Evolutionary conservation across 2,113 vertebrate genomes (phyloP).

Genomic region (Myocastor coypus): DNA sequence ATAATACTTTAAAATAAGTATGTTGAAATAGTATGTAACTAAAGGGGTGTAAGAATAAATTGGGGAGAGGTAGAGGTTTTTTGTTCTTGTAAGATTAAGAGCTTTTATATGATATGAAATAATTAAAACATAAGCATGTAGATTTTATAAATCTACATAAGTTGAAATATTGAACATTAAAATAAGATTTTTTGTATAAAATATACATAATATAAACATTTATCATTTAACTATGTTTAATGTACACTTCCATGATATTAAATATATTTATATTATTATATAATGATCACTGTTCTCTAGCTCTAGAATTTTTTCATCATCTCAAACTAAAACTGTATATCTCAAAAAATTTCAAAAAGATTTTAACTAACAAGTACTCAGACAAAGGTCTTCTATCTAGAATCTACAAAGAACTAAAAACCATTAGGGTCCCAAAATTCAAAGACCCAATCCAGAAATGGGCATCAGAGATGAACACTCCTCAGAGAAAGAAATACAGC

Average conservation of each 20-base stretch:
- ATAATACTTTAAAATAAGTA: conserved; percentile 19
- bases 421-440: no score
- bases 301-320: not conserved
- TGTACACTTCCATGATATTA: not conserved
- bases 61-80: not conserved
- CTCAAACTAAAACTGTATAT: conserved; percentile 4
- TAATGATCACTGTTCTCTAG: not conserved
- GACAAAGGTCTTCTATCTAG: no score
- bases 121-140: not conserved
- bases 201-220: not conserved
- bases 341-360: no score
- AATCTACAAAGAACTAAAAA: no score
- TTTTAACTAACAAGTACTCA: no score
- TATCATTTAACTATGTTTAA: not conserved
- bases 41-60: not conserved
- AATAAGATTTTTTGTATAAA: conserved; percentile 17
- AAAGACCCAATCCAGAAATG: no score
- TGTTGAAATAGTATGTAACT: not conserved
- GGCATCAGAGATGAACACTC: no score
- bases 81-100: not conserved
- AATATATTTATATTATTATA: not conserved
- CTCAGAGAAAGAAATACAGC: no score
- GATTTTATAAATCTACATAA: not conserved
- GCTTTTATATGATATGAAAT: not conserved
- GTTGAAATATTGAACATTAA: conserved; percentile 43